Conservation (phyloP, 23 tunicate species). For the Halocynthia roretzi region DNA sequence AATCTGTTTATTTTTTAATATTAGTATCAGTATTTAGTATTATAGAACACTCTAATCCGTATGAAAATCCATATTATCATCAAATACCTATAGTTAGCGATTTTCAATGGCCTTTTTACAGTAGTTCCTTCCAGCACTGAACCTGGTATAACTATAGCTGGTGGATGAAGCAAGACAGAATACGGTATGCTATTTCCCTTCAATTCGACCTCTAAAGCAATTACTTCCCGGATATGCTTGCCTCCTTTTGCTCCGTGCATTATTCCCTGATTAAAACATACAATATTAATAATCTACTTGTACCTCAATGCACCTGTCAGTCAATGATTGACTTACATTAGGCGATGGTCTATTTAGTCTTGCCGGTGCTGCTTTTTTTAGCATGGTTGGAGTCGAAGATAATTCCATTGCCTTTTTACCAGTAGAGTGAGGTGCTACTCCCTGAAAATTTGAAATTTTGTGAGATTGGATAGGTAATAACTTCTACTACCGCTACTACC, state of each 20-base stretch:
- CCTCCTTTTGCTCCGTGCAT: not conserved
- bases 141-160: conserved; percentile 66
- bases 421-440: too few species aligned
- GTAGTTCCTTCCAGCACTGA: conserved; percentile 67
- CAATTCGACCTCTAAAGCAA: conserved; percentile 66
- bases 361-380: too few species aligned
- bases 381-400: too few species aligned
- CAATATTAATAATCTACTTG: too few species aligned
- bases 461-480: too few species aligned
- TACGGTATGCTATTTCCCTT: conserved; percentile 70
- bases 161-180: conserved; percentile 62
- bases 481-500: too few species aligned
- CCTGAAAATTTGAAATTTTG: too few species aligned
- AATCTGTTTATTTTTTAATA: not conserved
- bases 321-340: too few species aligned
- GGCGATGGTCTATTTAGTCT: too few species aligned
- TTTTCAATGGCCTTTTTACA: conserved; percentile 55
- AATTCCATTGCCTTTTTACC: too few species aligned
- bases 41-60: not conserved
- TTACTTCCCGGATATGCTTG: conserved; percentile 39
- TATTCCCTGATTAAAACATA: too few species aligned
- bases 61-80: not conserved
- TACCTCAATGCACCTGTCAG: too few species aligned
- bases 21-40: not conserved
- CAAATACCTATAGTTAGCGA: conserved; percentile 83